phyloP scores from a whole-genome alignment of 2,113 vertebrate genomes.

The Cathartes aura region DNA sequence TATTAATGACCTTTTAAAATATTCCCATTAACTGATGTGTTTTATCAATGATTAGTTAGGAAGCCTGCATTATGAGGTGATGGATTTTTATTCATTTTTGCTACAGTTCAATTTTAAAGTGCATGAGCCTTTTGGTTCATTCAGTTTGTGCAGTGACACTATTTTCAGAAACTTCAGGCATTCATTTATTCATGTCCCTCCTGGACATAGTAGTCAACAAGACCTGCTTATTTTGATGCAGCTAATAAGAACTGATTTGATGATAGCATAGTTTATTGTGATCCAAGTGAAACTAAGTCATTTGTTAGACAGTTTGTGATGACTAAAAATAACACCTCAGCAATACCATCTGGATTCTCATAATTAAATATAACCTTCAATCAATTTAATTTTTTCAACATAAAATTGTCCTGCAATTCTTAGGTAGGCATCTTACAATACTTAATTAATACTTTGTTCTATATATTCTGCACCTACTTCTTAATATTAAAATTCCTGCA shows the following conservation, averaged over 20 bases:
- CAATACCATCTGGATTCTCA: slow-evolving; percentile 24
- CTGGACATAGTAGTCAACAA: background rate
- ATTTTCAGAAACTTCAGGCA: background rate
- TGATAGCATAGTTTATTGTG: background rate
- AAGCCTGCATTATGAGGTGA: background rate
- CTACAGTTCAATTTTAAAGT: background rate
- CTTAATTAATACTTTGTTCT: background rate
- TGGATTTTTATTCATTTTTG: background rate
- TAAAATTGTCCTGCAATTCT: background rate
- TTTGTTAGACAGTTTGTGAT: background rate
- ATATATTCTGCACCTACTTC: background rate
- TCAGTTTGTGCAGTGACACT: background rate
- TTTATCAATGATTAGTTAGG: background rate
- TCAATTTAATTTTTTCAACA: background rate
- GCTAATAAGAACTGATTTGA: slow-evolving; percentile 23
- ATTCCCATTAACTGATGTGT: background rate
- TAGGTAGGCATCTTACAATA: background rate
- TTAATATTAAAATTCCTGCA: background rate
- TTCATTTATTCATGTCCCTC: background rate
- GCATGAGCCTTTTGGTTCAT: background rate
- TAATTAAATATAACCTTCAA: slow-evolving; percentile 57
- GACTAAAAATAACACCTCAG: slow-evolving; percentile 41
- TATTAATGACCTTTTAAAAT: background rate
- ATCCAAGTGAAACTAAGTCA: slow-evolving; percentile 10
- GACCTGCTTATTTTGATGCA: background rate